Conservation (phyloP, 2,888 invertebrate species). For the Sesamia inferens region DNA sequence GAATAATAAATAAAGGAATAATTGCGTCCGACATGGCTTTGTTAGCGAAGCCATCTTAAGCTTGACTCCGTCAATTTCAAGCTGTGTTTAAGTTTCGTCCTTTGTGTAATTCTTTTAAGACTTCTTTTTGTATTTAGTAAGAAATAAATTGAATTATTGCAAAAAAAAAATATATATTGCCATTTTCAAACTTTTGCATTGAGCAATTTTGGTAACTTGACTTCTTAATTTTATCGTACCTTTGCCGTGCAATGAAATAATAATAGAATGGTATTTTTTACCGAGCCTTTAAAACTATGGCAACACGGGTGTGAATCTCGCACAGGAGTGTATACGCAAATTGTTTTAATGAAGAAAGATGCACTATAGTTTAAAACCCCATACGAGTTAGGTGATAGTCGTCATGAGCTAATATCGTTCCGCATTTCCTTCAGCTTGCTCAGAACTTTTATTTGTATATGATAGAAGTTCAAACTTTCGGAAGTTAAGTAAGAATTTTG, state of each 20-base stretch:
- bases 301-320: neutral
- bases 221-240: neutral
- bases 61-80: constrained; percentile 62
- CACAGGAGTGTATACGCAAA: neutral
- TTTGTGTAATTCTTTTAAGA: constrained; percentile 47
- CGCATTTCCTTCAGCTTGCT: neutral
- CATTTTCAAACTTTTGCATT: neutral
- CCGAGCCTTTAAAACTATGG: neutral
- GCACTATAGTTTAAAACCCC: neutral
- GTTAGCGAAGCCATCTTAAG: constrained; percentile 67
- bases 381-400: neutral
- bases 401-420: neutral
- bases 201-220: neutral
- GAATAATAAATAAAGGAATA: constrained; percentile 77
- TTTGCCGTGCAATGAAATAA: neutral
- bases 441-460: neutral
- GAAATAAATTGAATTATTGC: constrained; percentile 24
- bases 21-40: constrained; percentile 75
- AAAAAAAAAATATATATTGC: neutral
- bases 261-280: neutral
- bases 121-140: constrained; percentile 15
- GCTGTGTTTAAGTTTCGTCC: constrained; percentile 49
- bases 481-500: neutral
- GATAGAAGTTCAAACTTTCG: neutral
- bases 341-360: neutral